These are phyloP conservation scores for Leguminivora glycinivorella DNA, from an alignment of 1,140 invertebrate genomes.

Conservation along the genomic window DNA sequence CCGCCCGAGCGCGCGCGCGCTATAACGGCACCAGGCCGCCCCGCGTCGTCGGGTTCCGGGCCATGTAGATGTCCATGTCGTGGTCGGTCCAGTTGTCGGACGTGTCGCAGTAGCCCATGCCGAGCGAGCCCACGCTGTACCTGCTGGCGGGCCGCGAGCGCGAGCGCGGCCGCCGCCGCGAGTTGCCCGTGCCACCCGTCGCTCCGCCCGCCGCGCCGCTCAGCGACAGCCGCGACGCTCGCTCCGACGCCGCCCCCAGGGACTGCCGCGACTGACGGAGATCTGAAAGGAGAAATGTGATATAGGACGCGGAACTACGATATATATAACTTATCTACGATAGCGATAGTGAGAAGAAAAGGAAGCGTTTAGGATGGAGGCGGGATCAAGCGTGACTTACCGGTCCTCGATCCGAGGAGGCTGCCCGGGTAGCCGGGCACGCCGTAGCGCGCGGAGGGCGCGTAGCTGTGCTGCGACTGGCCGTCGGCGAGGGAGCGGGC, in stretches of 20 bases:
- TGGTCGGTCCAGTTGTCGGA: constrained; percentile 97
- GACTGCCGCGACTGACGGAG: constrained; percentile 90
- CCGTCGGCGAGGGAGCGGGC: constrained; percentile 88
- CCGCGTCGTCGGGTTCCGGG: constrained; percentile 91
- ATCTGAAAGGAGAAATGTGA: constrained; percentile 78
- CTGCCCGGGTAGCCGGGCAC: constrained; percentile 85
- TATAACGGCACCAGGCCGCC: constrained; percentile 91
- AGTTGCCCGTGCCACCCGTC: constrained; percentile 81
- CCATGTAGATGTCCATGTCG: constrained; percentile 97
- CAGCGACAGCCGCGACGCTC: constrained; percentile 86
- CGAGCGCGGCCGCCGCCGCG: constrained; percentile 83
- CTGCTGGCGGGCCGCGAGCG: constrained; percentile 81
- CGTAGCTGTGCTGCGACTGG: constrained; percentile 91
- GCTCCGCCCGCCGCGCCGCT: constrained; percentile 80
- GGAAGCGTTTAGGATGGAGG: constrained; percentile 26
- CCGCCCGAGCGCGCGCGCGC: constrained; percentile 58
- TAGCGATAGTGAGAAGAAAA: constrained; percentile 20
- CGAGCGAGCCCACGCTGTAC: constrained; percentile 84
- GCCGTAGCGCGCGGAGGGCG: constrained; percentile 88
- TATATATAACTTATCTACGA: too few relatives aligned
- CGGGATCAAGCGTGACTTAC: constrained; percentile 67
- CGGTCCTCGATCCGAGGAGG: constrained; percentile 88
- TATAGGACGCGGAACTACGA: background rate
- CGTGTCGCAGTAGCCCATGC: constrained; percentile 90
- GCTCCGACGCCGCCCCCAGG: constrained; percentile 87